Evolutionary conservation across 2,797 vertebrate species (phyloP).

Genomic region (Anas georgica): DNA sequence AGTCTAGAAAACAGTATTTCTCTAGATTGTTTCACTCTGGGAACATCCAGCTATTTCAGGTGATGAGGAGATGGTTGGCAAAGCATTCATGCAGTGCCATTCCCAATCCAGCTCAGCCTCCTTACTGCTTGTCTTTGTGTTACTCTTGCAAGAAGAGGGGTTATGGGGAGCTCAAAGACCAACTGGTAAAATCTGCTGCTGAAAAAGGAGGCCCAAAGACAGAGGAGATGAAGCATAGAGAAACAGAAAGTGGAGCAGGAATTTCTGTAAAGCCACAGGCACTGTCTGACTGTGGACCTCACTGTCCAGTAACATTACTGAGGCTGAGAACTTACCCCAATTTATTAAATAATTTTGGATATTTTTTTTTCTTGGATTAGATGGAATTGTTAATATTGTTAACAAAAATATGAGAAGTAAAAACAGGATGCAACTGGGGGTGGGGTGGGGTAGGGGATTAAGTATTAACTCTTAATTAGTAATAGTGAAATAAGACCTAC

Average conservation of each 20-base stretch:
- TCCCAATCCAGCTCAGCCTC: no score
- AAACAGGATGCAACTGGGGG: background rate
- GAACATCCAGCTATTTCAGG: background rate
- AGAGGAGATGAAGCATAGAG: background rate
- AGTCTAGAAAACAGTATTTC: background rate
- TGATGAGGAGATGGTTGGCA: no score
- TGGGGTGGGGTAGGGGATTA: background rate
- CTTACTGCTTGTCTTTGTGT: background rate
- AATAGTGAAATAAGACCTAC: background rate
- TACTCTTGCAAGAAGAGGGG: background rate
- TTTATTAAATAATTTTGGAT: background rate
- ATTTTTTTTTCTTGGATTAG: background rate
- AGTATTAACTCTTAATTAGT: background rate
- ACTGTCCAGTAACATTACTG: no score
- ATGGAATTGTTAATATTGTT: background rate
- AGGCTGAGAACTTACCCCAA: background rate
- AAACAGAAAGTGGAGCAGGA: background rate
- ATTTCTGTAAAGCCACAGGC: background rate
- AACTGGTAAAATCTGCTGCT: background rate
- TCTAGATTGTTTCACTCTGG: background rate
- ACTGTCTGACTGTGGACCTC: background rate
- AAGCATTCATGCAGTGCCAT: background rate
- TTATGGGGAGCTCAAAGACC: background rate
- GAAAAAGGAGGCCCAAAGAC: background rate
- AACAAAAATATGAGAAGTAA: background rate